phyloP scores from a whole-genome alignment of 2,888 invertebrate genomes.

The Napeogenes sylphis region DNA sequence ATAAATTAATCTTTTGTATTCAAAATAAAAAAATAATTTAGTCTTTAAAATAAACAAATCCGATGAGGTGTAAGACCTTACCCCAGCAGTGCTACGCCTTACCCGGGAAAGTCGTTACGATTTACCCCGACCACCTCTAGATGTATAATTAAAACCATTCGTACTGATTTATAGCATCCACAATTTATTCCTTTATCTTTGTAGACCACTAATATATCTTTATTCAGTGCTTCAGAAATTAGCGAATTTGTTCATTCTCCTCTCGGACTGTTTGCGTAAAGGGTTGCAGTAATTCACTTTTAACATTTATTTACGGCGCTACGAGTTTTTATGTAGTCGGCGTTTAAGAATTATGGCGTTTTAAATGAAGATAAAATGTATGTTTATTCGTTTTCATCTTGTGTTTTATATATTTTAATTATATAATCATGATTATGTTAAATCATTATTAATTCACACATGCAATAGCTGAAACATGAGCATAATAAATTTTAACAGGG shows the following conservation, averaged over 20 bases:
- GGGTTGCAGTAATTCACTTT: constrained; percentile 57
- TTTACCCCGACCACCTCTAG: constrained; percentile 43
- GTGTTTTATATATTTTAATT: background rate
- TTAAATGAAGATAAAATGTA: background rate
- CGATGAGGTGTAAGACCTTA: background rate
- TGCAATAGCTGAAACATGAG: constrained; percentile 3
- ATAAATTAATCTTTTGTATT: too few relatives aligned
- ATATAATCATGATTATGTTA: too few relatives aligned
- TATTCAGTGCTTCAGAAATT: constrained; percentile 68
- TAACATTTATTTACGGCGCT: constrained; percentile 18
- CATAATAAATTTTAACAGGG: constrained; percentile 59
- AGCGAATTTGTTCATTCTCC: constrained; percentile 61
- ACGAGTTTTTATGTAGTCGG: background rate
- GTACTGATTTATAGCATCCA: constrained; percentile 73
- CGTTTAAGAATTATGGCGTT: background rate
- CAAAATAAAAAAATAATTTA: too few relatives aligned
- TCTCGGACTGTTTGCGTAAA: constrained; percentile 49
- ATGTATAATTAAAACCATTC: constrained; percentile 75
- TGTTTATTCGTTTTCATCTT: background rate
- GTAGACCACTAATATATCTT: constrained; percentile 73
- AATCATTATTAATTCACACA: background rate
- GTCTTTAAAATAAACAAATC: too few relatives aligned
- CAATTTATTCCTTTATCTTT: constrained; percentile 77
- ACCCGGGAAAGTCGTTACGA: constrained; percentile 11
- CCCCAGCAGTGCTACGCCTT: constrained; percentile 34